These are phyloP conservation scores for Dryocosmus kuriphilus DNA, from an alignment of 2,888 invertebrate genomes.

Conservation along the genomic window DNA sequence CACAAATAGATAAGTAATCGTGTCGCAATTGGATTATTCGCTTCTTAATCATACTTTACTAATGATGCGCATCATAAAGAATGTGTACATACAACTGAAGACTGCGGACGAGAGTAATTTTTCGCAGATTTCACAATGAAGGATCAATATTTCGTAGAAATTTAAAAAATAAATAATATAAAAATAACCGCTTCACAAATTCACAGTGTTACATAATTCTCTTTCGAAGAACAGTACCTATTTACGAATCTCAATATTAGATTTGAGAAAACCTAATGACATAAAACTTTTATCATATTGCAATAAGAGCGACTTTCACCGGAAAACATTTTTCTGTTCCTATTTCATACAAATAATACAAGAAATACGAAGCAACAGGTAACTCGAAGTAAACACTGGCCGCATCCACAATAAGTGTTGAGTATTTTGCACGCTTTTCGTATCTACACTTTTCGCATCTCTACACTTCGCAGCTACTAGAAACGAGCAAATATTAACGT, in stretches of 20 bases:
- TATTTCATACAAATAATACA: constrained; percentile 24
- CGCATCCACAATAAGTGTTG: constrained; percentile 26
- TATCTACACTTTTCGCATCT: neutral
- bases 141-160: neutral
- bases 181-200: constrained; percentile 20
- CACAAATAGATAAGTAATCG: constrained; percentile 49
- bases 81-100: constrained; percentile 7
- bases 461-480: constrained; percentile 3
- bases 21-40: constrained; percentile 52
- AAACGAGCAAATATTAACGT: constrained; percentile 22
- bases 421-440: constrained; percentile 34
- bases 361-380: constrained; percentile 31
- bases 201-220: constrained; percentile 2
- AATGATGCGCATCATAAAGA: constrained; percentile 20
- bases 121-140: neutral
- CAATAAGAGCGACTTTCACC: constrained; percentile 3
- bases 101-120: neutral
- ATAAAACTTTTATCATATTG: constrained; percentile 3
- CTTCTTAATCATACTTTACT: constrained; percentile 23
- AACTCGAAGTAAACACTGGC: constrained; percentile 39
- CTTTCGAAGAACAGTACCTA: constrained; percentile 4
- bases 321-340: neutral
- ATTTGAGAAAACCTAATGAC: constrained; percentile 4
- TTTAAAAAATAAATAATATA: constrained; percentile 39
- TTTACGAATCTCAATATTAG: neutral